Evolutionary conservation across 2,888 invertebrate genomes (phyloP).

Genomic region (Mycalesis mineus): DNA sequence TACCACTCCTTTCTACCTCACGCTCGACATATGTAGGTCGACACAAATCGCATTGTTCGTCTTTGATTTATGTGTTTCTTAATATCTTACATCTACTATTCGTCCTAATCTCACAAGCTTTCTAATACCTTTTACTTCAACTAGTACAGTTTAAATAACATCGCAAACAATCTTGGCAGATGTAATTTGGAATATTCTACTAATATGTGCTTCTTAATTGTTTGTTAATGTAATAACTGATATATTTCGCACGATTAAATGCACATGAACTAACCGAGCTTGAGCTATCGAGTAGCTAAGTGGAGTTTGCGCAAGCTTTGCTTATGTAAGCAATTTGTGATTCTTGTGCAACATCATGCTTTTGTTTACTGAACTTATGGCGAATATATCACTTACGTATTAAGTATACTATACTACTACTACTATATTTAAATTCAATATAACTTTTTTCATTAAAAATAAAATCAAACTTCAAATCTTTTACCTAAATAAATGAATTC

Average conservation of each 20-base stretch:
- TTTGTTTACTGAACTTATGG: constrained; percentile 46
- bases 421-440: too few relatives aligned
- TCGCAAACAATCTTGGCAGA: not conserved
- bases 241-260: constrained; percentile 51
- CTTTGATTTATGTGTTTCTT: constrained; percentile 44
- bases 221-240: constrained; percentile 12
- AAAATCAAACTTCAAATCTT: too few relatives aligned
- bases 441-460: too few relatives aligned
- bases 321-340: constrained; percentile 69
- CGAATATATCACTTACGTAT: not conserved
- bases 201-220: not conserved
- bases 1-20: constrained; percentile 49
- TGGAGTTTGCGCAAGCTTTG: constrained; percentile 64
- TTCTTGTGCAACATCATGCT: constrained; percentile 67
- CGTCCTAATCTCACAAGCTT: constrained; percentile 25
- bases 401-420: not conserved
- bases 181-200: not conserved
- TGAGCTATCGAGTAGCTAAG: constrained; percentile 58
- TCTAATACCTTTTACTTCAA: constrained; percentile 20
- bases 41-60: constrained; percentile 58
- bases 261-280: constrained; percentile 64
- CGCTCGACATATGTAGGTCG: constrained; percentile 54
- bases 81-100: constrained; percentile 25
- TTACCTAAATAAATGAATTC: too few relatives aligned
- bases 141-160: constrained; percentile 1